Percentiles rank a stretch among this genome's conserved stretches.
Conservation (phyloP, 1,140 invertebrate species). For the Steinernema feltiae region DNA sequence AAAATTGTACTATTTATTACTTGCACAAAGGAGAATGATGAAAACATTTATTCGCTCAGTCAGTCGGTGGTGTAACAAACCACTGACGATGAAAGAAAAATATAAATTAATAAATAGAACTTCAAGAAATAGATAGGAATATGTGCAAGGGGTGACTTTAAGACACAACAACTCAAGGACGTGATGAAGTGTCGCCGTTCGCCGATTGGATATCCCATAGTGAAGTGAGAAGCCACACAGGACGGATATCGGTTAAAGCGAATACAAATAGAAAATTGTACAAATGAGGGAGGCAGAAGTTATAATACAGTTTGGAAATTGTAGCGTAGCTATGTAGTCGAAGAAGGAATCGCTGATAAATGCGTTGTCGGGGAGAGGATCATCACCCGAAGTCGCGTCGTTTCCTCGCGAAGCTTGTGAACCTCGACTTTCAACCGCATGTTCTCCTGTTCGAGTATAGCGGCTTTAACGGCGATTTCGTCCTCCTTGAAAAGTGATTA, state of each 20-base stretch:
- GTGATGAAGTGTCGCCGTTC: no score
- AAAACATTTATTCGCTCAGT: no score
- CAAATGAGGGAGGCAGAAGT: background rate
- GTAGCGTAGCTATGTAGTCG: background rate
- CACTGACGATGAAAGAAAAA: no score
- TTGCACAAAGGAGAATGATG: no score
- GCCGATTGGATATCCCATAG: background rate
- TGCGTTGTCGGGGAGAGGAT: background rate
- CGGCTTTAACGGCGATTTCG: slow-evolving; percentile 60
- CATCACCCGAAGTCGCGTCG: slow-evolving; percentile 20
- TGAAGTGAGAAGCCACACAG: background rate
- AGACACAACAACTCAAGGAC: no score
- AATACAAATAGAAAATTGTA: background rate
- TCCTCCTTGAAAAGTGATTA: slow-evolving; percentile 54
- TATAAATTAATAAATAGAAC: no score
- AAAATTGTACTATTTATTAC: no score
- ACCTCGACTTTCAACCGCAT: slow-evolving; percentile 59
- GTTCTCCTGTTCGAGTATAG: slow-evolving; percentile 60
- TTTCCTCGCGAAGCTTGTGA: slow-evolving; percentile 59
- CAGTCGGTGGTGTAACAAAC: no score
- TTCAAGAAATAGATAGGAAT: no score
- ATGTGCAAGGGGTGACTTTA: no score
- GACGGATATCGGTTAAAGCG: background rate
- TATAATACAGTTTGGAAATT: background rate
- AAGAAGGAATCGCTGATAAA: background rate